Evolutionary conservation across 1,140 invertebrate species (phyloP), one percentile per base, ranked within the genome.

Genomic region (Apocrypta bakeri): DNA sequence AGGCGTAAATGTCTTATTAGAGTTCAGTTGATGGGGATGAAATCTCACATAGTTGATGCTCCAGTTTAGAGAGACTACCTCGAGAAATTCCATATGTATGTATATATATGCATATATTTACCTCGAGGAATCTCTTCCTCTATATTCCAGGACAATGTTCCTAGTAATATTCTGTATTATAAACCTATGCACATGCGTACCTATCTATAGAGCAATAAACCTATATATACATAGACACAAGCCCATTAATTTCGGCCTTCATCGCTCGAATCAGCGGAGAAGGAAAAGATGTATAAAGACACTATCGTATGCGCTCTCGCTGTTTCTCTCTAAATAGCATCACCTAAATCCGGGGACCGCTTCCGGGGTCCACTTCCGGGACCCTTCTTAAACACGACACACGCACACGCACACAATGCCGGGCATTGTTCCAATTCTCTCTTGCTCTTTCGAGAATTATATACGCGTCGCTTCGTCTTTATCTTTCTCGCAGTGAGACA

Each of bases 1-100:
- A 8, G 9, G 31, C 68, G 68, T 71, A 71, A 71, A 71, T 71
- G 68, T 71, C 68, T 71, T 29, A 37, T 71, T 71, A 71, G 27
- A 71, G 31, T 9, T 9, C 21, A 1, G 25, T 24, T 56, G 21
- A 56, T 56, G 48, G 48, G n/a, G 21, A 7, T 21, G 48, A 56
- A 56, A 56, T 56, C 48, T 56, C 48, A 56, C 48, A 21, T 56
- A 56, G 48, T 56, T 56, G 48, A 56, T 56, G 48, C 48, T 56
- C 48, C 4, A 56, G 48, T 56, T 56, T 56, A 4, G 40, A 1
- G 42, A 12, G 14, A 48, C 42, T 56, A n/a, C 48, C 48, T 56
- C 48, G 48, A 56, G 48, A 56, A 56, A 21, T 56, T 17, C 21
- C 48, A 1, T 12, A 12, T 42, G 17, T 56, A 17, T 37, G 48